These are phyloP conservation scores for Barbus barbus DNA, from an alignment of 2,113 vertebrate species.

Conservation along the genomic window DNA sequence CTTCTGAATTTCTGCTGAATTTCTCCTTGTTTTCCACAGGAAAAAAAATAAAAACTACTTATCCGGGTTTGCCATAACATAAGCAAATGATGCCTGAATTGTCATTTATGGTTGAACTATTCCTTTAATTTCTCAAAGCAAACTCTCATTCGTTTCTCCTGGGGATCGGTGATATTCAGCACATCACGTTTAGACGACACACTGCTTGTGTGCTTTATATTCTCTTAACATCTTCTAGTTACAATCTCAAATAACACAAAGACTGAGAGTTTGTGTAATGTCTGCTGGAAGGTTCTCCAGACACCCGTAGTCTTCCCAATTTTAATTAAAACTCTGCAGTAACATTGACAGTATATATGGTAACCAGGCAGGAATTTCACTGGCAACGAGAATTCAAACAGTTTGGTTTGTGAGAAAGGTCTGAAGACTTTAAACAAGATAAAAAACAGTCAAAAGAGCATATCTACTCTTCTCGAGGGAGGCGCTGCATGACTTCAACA, in stretches of 20 bases:
- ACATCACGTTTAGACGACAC: background rate
- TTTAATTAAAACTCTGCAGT: slow-evolving; percentile 49
- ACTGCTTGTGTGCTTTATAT: background rate
- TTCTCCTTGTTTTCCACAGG: background rate
- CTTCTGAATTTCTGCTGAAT: background rate
- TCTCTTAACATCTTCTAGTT: background rate
- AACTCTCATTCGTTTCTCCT: background rate
- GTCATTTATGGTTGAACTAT: background rate
- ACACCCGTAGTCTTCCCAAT: background rate
- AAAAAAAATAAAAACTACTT: background rate
- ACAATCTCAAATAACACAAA: background rate
- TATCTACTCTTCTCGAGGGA: background rate
- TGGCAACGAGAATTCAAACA: slow-evolving; percentile 41
- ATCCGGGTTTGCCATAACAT: background rate
- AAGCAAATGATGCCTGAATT: background rate
- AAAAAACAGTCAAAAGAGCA: slow-evolving; percentile 8
- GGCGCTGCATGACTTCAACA: too few relatives aligned
- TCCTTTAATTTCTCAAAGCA: background rate
- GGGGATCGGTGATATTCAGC: background rate
- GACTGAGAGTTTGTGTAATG: background rate
- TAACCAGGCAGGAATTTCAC: slow-evolving; percentile 43
- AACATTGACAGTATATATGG: slow-evolving; percentile 34
- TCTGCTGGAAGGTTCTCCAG: background rate
- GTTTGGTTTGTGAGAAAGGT: slow-evolving; percentile 28
- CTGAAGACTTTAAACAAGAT: slow-evolving; percentile 6